A percentile compares a stretch with the other conserved stretches of the same genome.
Evolutionary conservation across 2,888 invertebrate species (phyloP).

Genomic region (Eutolmus rufibarbis): DNA sequence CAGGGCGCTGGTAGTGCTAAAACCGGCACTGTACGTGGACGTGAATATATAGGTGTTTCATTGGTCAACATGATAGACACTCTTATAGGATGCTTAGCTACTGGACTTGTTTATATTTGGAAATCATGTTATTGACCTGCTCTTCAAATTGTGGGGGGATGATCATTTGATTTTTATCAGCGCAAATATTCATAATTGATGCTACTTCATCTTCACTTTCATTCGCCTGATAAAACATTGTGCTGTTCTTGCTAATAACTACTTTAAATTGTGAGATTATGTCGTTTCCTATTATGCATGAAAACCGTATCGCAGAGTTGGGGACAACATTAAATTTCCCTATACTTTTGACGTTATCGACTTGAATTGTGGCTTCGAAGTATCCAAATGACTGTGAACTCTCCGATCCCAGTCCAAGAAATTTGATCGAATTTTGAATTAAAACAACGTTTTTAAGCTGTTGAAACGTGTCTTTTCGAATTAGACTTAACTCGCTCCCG

Average conservation of each 20-base stretch:
- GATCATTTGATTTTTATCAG: background rate
- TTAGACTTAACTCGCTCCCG: background rate
- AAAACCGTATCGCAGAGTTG: background rate
- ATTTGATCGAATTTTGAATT: background rate
- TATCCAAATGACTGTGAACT: background rate
- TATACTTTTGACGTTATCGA: background rate
- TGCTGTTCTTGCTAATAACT: background rate
- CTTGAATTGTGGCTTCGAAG: background rate
- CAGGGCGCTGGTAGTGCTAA: too few relatives aligned
- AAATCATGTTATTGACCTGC: background rate
- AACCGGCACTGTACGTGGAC: constrained; percentile 2
- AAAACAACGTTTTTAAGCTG: background rate
- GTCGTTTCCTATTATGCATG: background rate
- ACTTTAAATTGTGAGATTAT: background rate
- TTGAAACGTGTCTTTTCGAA: too few relatives aligned
- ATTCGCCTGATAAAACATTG: background rate
- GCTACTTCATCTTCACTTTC: background rate
- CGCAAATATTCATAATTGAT: background rate
- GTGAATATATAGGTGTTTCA: background rate
- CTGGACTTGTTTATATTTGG: background rate
- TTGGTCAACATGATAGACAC: constrained; percentile 49
- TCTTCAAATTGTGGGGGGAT: background rate
- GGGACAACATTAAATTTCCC: background rate
- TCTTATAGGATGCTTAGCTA: background rate
- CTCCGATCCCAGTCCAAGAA: background rate